phyloP scores from a whole-genome alignment of 2,113 vertebrate genomes.

The cat (Felis catus) region F.catus_Fca126_mat1.0 CM031415.1:158864001-158864500 shows the following conservation, averaged over 20 bases:
- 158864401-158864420: not conserved
- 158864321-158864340: not conserved
- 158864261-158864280: not conserved
- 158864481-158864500: not conserved
- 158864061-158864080: not conserved
- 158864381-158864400: not conserved
- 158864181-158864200: not conserved
- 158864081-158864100: not conserved
- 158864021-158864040: not conserved
- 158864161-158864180: not conserved
- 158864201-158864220: not conserved
- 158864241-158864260: not conserved
- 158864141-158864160: slow-evolving; percentile 22
- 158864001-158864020: not conserved
- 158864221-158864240: slow-evolving; percentile 45
- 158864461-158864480: not conserved
- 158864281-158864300: slow-evolving; percentile 14
- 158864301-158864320: slow-evolving; percentile 18
- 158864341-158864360: not conserved
- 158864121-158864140: not conserved
- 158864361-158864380: not conserved
- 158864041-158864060: not conserved
- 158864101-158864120: not conserved
- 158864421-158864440: not conserved
- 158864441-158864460: not conserved